Percentiles rank a stretch among this genome's conserved stretches.
These are phyloP conservation scores for Myotis planiceps DNA, from an alignment of 2,797 vertebrate genomes.

Conservation along the genomic window DNA sequence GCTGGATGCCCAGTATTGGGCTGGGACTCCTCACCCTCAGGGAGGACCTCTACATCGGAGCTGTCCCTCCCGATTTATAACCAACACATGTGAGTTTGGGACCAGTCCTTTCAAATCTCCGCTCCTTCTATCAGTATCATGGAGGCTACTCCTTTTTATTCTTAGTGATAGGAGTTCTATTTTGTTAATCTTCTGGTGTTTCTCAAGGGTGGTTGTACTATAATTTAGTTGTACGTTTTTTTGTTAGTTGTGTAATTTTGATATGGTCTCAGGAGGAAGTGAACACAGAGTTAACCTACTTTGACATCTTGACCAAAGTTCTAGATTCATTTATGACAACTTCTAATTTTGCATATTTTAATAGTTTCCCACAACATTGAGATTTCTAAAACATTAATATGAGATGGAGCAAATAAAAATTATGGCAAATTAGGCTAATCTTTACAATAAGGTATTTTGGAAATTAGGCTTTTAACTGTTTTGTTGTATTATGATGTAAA, in stretches of 20 bases:
- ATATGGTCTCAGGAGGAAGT: not conserved
- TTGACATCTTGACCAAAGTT: not conserved
- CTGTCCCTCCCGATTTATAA: too few species aligned
- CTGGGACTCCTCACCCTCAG: not conserved
- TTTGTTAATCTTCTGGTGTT: not conserved
- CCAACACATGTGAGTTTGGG: not conserved
- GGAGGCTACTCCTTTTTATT: not conserved
- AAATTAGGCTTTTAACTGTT: conserved; percentile 62
- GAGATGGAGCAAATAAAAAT: conserved; percentile 66
- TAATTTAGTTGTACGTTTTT: not conserved
- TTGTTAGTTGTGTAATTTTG: not conserved
- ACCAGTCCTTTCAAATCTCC: not conserved
- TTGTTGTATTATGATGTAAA: conserved; percentile 71
- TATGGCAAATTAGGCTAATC: conserved; percentile 47
- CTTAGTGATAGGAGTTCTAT: not conserved
- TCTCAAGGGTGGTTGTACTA: not conserved
- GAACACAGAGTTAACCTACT: not conserved
- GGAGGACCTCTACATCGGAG: not conserved
- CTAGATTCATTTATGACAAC: not conserved
- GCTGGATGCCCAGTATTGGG: not conserved
- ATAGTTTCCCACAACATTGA: conserved; percentile 72
- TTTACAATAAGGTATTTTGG: conserved; percentile 74
- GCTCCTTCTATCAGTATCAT: not conserved
- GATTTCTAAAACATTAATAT: conserved; percentile 72
- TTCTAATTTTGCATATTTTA: conserved; percentile 69